These are phyloP conservation scores for Protonibea diacanthus DNA, from an alignment of 2,797 vertebrate species.

Conservation along the genomic window DNA sequence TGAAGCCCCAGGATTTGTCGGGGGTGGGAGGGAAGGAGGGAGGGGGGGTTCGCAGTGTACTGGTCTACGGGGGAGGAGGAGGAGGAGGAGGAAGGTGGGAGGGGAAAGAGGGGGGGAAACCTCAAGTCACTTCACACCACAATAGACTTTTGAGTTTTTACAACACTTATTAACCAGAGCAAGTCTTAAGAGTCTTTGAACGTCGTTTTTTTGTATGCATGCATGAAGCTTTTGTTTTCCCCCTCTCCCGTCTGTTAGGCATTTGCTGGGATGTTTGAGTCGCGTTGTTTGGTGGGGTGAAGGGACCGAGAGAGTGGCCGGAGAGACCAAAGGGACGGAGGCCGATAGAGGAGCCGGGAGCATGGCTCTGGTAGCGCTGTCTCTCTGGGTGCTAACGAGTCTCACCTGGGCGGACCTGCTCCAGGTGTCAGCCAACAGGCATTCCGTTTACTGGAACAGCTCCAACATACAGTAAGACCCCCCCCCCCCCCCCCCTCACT, in stretches of 20 bases:
- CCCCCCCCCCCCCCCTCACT: neutral
- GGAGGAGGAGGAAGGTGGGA: slow-evolving; percentile 30
- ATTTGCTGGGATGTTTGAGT: slow-evolving; percentile 83
- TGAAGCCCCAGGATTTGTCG: slow-evolving; percentile 68
- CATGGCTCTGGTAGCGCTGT: slow-evolving; percentile 85
- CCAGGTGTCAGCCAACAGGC: slow-evolving; percentile 88
- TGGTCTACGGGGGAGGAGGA: slow-evolving; percentile 56
- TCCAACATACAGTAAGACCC: slow-evolving; percentile 95
- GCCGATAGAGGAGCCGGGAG: slow-evolving; percentile 69
- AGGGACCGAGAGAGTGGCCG: slow-evolving; percentile 78
- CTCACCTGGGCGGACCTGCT: slow-evolving; percentile 86
- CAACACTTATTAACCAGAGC: slow-evolving; percentile 66
- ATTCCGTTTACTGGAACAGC: slow-evolving; percentile 97
- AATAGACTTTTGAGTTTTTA: slow-evolving; percentile 78
- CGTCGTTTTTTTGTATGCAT: slow-evolving; percentile 19
- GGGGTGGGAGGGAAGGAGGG: slow-evolving; percentile 10
- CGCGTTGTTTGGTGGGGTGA: slow-evolving; percentile 80
- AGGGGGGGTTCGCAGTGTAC: slow-evolving; percentile 35
- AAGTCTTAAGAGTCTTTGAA: slow-evolving; percentile 35
- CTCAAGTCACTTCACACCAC: slow-evolving; percentile 56
- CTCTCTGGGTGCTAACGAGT: slow-evolving; percentile 84
- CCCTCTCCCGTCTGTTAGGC: slow-evolving; percentile 65
- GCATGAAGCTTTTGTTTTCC: slow-evolving; percentile 56
- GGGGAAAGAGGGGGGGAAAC: slow-evolving; percentile 20
- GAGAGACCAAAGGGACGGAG: slow-evolving; percentile 67